phyloP scores from a whole-genome alignment of 2,888 invertebrate genomes.

The Noctuana brunneofusca region DNA sequence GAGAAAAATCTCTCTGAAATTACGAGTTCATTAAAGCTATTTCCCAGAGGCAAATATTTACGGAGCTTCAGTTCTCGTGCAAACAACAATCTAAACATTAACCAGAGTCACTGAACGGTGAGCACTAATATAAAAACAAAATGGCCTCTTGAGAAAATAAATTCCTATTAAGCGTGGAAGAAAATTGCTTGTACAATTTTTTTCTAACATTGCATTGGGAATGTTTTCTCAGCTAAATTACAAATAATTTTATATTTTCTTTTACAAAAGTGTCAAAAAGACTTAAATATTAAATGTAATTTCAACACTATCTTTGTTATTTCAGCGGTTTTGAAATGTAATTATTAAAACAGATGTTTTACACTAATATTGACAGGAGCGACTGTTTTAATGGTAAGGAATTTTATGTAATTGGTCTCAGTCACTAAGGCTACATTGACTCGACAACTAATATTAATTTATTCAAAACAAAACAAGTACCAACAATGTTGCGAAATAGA shows the following conservation, averaged over 20 bases:
- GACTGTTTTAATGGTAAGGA: too few species aligned
- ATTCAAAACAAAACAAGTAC: too few species aligned
- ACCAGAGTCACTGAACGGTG: neutral
- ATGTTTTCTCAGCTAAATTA: constrained; percentile 6
- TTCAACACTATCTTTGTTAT: neutral
- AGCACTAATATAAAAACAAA: constrained; percentile 15
- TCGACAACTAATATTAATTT: too few species aligned
- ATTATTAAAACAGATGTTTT: too few species aligned
- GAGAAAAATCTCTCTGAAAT: neutral
- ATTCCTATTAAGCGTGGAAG: constrained; percentile 15
- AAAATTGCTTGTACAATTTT: constrained; percentile 9
- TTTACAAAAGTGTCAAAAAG: neutral
- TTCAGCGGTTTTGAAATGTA: too few species aligned
- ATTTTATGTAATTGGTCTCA: too few species aligned
- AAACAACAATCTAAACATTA: constrained; percentile 16
- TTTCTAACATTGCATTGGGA: constrained; percentile 4
- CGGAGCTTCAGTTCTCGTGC: constrained; percentile 6
- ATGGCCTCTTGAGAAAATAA: constrained; percentile 19
- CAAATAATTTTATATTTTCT: constrained; percentile 2
- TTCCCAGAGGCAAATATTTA: constrained; percentile 4
- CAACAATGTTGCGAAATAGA: too few species aligned
- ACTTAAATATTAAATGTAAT: neutral
- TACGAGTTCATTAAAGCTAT: neutral
- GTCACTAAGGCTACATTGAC: too few species aligned
- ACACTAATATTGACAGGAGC: too few species aligned